A percentile compares a stretch with the other conserved stretches of the same genome.
Conservation (phyloP, 2,888 invertebrate species). For the Rotaria macrura region DNA sequence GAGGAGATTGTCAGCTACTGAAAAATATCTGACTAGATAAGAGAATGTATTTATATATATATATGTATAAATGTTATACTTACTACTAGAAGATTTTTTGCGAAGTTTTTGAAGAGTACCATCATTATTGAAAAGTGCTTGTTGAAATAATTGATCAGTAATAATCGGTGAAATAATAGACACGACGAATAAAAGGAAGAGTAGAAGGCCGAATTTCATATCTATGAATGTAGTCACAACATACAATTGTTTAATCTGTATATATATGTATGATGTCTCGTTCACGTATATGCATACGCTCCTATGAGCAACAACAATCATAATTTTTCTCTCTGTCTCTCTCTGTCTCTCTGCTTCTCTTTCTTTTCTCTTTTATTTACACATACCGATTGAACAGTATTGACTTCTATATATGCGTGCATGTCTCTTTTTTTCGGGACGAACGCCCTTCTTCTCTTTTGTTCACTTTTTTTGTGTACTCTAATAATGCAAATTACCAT, state of each 20-base stretch:
- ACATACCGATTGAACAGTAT: background rate
- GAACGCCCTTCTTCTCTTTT: background rate
- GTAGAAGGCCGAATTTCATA: background rate
- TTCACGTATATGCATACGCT: background rate
- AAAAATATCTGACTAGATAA: background rate
- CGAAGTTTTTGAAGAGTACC: background rate
- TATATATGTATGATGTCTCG: background rate
- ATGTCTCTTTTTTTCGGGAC: background rate
- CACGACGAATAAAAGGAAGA: background rate
- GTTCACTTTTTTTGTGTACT: background rate
- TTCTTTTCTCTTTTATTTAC: constrained; percentile 4
- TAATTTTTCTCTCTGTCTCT: background rate
- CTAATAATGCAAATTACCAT: background rate
- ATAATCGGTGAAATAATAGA: background rate
- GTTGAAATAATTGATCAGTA: background rate
- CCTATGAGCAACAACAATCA: background rate
- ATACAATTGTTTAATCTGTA: background rate
- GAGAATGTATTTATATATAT: background rate
- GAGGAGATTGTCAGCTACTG: background rate
- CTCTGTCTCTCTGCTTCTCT: background rate
- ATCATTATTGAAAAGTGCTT: background rate
- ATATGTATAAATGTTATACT: background rate
- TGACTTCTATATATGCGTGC: background rate
- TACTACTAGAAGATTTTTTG: background rate
- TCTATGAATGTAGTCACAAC: background rate